Evolutionary conservation across 2,888 invertebrate species (phyloP).

Genomic region (Tetramorium bicarinatum): DNA sequence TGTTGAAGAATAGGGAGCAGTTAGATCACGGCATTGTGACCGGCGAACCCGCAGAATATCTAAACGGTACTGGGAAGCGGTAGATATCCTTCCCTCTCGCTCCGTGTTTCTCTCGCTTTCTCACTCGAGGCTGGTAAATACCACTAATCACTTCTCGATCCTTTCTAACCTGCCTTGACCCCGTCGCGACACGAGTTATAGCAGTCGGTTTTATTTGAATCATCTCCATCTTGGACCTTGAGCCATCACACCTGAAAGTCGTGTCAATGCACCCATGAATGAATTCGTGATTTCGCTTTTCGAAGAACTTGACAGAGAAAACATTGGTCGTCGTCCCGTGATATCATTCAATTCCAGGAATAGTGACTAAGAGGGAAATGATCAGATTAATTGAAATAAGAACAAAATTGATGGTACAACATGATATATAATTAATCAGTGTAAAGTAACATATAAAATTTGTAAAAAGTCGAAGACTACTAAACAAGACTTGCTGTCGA

Average conservation of each 20-base stretch:
- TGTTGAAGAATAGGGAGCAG: slow-evolving; percentile 76
- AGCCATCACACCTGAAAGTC: slow-evolving; percentile 60
- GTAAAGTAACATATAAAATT: slow-evolving; percentile 52
- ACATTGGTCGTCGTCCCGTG: neutral
- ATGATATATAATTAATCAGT: slow-evolving; percentile 26
- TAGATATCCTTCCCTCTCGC: slow-evolving; percentile 47
- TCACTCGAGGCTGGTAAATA: slow-evolving; percentile 77
- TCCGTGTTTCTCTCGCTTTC: slow-evolving; percentile 51
- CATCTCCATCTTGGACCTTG: slow-evolving; percentile 69
- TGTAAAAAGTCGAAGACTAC: slow-evolving; percentile 42
- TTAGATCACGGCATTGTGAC: slow-evolving; percentile 75
- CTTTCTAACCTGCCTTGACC: slow-evolving; percentile 81
- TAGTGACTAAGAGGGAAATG: neutral
- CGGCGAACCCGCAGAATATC: slow-evolving; percentile 74
- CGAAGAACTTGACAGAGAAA: slow-evolving; percentile 4
- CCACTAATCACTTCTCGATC: slow-evolving; percentile 82
- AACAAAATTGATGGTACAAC: neutral
- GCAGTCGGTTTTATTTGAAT: slow-evolving; percentile 79
- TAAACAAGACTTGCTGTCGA: slow-evolving; percentile 30
- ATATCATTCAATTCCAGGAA: neutral
- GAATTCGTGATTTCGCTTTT: slow-evolving; percentile 17
- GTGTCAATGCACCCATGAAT: slow-evolving; percentile 35
- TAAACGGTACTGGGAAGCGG: slow-evolving; percentile 77
- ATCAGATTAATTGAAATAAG: neutral
- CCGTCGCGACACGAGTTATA: slow-evolving; percentile 77